Conservation (phyloP, 2,797 vertebrate species). For the Pygocentrus nattereri region DNA sequence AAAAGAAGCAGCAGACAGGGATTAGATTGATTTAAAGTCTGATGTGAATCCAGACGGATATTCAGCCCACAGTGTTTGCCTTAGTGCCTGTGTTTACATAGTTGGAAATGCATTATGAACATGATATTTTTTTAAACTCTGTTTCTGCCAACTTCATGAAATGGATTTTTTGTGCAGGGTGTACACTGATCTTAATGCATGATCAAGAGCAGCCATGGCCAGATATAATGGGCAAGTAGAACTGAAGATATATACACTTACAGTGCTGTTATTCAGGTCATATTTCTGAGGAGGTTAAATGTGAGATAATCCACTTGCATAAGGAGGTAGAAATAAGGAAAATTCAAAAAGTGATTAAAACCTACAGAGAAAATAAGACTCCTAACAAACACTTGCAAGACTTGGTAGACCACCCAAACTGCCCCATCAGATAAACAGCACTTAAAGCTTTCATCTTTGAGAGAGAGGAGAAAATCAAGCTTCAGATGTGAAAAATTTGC, state of each 20-base stretch:
- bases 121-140: conserved; percentile 65
- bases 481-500: too few relatives aligned
- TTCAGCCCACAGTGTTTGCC: not conserved
- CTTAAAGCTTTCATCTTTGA: too few relatives aligned
- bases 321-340: too few relatives aligned
- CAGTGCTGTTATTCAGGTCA: not conserved
- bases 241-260: not conserved
- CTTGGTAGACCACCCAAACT: too few relatives aligned
- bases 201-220: not conserved
- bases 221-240: not conserved
- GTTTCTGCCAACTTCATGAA: conserved; percentile 57
- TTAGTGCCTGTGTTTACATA: conserved; percentile 18
- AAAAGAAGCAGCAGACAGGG: not conserved
- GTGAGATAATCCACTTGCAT: too few relatives aligned
- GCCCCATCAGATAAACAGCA: too few relatives aligned
- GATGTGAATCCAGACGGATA: conserved; percentile 9
- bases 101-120: conserved; percentile 76
- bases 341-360: too few relatives aligned
- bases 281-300: not conserved
- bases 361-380: too few relatives aligned
- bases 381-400: too few relatives aligned
- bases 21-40: conserved; percentile 11
- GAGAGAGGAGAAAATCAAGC: too few relatives aligned
- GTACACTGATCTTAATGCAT: conserved; percentile 47
- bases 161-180: conserved; percentile 61